Percentiles rank a stretch among this genome's conserved stretches.
These are phyloP conservation scores for Mimachlamys varia DNA, from an alignment of 2,888 invertebrate species.

Conservation along the genomic window DNA sequence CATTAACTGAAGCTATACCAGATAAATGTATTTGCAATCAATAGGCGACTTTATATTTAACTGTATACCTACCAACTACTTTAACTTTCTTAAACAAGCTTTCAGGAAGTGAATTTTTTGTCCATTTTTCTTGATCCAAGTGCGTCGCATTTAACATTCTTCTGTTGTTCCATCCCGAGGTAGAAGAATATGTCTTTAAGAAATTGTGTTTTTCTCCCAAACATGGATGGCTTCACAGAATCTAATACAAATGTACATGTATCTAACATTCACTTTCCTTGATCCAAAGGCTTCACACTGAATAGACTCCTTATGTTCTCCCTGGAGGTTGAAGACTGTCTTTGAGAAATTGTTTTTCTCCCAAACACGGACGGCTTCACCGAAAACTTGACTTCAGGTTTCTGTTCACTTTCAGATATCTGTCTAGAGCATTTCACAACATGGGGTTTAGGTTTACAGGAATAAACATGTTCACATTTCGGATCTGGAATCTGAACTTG, in stretches of 20 bases:
- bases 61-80: no score
- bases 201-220: not conserved
- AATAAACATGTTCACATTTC: not conserved
- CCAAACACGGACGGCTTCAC: not conserved
- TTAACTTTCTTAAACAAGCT: no score
- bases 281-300: not conserved
- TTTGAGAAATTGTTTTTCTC: not conserved
- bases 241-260: no score
- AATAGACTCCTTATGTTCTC: not conserved
- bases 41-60: no score
- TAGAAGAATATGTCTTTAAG: not conserved
- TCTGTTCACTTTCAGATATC: not conserved
- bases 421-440: not conserved
- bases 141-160: not conserved
- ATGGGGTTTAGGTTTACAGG: not conserved
- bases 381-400: not conserved
- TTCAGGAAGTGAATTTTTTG: not conserved
- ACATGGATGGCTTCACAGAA: not conserved
- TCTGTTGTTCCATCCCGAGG: not conserved
- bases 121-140: not conserved
- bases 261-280: not conserved
- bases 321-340: not conserved
- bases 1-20: no score
- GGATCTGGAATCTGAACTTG: no score
- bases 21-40: no score